Conservation (phyloP, 2,888 invertebrate species). For the Camponotus fellah region DNA sequence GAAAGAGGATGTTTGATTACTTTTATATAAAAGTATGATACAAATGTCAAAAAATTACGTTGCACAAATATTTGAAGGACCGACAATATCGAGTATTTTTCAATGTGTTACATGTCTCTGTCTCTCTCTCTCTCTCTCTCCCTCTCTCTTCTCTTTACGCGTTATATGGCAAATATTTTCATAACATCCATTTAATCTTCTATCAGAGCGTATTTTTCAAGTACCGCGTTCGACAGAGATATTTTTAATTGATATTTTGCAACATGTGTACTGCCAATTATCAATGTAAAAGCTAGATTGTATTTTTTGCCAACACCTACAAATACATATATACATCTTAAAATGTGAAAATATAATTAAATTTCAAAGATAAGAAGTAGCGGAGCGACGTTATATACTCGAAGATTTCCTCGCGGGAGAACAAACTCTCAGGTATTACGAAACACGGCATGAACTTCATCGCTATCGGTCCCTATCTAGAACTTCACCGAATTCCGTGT, state of each 20-base stretch:
- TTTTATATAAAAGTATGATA: slow-evolving; percentile 26
- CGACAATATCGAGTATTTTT: slow-evolving; percentile 49
- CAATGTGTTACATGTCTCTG: slow-evolving; percentile 36
- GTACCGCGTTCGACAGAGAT: slow-evolving; percentile 47
- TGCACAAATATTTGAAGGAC: slow-evolving; percentile 39
- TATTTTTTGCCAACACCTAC: background rate
- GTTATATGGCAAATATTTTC: slow-evolving; percentile 52
- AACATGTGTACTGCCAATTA: slow-evolving; percentile 24
- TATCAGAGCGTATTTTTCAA: slow-evolving; percentile 53
- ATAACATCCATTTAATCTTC: slow-evolving; percentile 56
- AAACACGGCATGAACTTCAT: slow-evolving; percentile 43
- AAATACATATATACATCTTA: background rate
- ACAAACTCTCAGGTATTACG: slow-evolving; percentile 35
- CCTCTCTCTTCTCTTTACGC: background rate
- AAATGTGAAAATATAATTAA: background rate
- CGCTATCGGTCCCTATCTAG: slow-evolving; percentile 47
- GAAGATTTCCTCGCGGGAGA: slow-evolving; percentile 23
- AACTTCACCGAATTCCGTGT: slow-evolving; percentile 31
- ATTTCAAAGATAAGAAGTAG: slow-evolving; percentile 36
- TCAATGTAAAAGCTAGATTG: slow-evolving; percentile 22
- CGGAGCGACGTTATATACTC: background rate
- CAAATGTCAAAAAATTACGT: slow-evolving; percentile 52
- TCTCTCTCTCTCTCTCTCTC: background rate
- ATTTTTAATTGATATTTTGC: slow-evolving; percentile 52
- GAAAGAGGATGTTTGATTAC: slow-evolving; percentile 25